phyloP scores from a whole-genome alignment of 2,113 vertebrate species.

The Capreolus pygargus region DNA sequence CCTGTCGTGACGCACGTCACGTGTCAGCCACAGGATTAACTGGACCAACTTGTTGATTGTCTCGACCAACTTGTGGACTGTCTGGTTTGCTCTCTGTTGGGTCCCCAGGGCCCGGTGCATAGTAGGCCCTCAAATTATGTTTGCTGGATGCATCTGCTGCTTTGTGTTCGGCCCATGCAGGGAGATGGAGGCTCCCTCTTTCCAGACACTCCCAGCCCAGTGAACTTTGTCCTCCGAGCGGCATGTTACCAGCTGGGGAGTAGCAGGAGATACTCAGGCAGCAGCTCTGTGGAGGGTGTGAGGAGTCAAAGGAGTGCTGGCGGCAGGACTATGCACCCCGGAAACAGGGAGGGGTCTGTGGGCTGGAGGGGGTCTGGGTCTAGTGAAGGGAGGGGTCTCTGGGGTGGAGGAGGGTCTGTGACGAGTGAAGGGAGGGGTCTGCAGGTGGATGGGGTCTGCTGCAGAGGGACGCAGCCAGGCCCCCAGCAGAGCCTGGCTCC shows the following conservation, averaged over 20 bases:
- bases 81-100: neutral
- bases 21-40: neutral
- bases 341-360: rapidly evolving
- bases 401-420: no score
- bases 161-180: neutral
- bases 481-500: neutral
- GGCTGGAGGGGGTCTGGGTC: no score
- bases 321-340: rapidly evolving
- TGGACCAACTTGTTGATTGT: neutral
- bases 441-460: neutral
- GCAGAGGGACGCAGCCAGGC: neutral
- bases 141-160: neutral
- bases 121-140: neutral
- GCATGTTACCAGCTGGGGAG: no score
- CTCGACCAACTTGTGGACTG: neutral
- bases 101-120: neutral
- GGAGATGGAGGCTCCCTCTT: neutral
- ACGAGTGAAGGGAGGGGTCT: neutral
- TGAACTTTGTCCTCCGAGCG: neutral
- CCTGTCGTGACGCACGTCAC: rapidly evolving
- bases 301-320: neutral
- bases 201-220: neutral
- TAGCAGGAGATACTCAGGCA: neutral
- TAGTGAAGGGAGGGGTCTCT: no score
- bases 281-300: neutral